Evolutionary conservation across 2,113 vertebrate genomes (phyloP).

Genomic region (Vulpes vulpes): DNA sequence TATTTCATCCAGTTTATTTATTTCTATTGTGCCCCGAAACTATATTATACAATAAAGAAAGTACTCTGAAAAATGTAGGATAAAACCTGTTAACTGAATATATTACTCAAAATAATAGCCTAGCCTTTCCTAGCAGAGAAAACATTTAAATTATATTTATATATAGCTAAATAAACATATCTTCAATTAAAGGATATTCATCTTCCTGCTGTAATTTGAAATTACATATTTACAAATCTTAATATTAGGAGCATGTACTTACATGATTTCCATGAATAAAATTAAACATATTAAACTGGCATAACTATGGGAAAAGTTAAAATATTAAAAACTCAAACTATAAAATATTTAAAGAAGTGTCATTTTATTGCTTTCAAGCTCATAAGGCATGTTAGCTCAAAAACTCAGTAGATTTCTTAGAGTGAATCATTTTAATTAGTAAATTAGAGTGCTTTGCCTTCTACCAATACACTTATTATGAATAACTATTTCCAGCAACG

Average conservation of each 20-base stretch:
- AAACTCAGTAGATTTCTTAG: background rate
- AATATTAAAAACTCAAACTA: slow-evolving; percentile 33
- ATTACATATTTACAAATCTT: slow-evolving; percentile 23
- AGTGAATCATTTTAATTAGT: slow-evolving; percentile 34
- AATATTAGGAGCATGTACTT: background rate
- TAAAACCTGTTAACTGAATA: background rate
- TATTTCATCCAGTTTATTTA: background rate
- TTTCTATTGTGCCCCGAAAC: background rate
- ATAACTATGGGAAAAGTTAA: background rate
- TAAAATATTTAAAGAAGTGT: slow-evolving; percentile 46
- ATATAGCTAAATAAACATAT: background rate
- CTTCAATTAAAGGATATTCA: slow-evolving; percentile 19
- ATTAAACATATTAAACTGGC: background rate
- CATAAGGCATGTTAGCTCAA: background rate
- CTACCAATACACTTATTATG: background rate
- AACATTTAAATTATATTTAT: slow-evolving; percentile 17
- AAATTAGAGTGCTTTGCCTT: background rate
- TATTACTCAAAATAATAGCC: background rate
- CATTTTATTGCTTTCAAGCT: background rate
- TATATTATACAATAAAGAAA: background rate
- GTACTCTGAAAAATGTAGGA: background rate
- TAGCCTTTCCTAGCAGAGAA: background rate
- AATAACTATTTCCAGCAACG: slow-evolving; percentile 27
- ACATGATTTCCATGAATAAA: slow-evolving; percentile 21
- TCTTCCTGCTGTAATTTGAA: background rate